Evolutionary conservation across 1,140 invertebrate genomes (phyloP).

Genomic region (Pristionchus pacificus): DNA sequence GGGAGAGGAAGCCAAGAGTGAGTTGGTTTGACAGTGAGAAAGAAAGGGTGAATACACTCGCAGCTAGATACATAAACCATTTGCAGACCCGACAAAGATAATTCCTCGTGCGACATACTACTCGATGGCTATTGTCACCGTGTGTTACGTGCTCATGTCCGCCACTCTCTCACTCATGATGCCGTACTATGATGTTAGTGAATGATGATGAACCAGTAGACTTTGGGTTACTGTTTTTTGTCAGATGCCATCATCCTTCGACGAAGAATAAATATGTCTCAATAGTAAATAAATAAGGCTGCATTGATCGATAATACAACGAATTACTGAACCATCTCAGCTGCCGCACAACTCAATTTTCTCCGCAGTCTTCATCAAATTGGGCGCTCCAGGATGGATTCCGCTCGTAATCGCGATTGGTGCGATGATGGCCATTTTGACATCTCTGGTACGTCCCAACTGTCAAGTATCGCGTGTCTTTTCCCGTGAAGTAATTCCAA

Average conservation of each 20-base stretch:
- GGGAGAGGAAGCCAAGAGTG: conserved; percentile 50
- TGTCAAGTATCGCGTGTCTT: background rate
- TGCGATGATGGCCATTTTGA: conserved; percentile 81
- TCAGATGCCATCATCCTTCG: too few relatives aligned
- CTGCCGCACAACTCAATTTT: background rate
- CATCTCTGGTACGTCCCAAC: conserved; percentile 61
- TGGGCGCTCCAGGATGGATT: background rate
- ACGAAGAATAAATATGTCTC: too few relatives aligned
- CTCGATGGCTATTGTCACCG: conserved; percentile 73
- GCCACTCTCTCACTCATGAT: conserved; percentile 79
- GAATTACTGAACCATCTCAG: background rate
- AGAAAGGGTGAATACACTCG: too few relatives aligned
- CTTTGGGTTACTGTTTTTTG: background rate
- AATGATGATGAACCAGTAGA: background rate
- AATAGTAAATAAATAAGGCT: too few relatives aligned
- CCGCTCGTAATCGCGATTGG: conserved; percentile 72
- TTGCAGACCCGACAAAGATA: conserved; percentile 68
- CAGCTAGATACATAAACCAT: too few relatives aligned
- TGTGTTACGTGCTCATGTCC: conserved; percentile 76
- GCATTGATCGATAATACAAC: too few relatives aligned
- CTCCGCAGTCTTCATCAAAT: background rate
- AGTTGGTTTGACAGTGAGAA: background rate
- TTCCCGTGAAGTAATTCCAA: too few relatives aligned
- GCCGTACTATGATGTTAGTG: conserved; percentile 62
- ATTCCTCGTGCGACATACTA: conserved; percentile 76